A percentile compares a stretch with the other conserved stretches of the same genome.
Evolutionary conservation across 2,113 vertebrate species (phyloP).

Genomic region (Engystomops pustulosus): DNA sequence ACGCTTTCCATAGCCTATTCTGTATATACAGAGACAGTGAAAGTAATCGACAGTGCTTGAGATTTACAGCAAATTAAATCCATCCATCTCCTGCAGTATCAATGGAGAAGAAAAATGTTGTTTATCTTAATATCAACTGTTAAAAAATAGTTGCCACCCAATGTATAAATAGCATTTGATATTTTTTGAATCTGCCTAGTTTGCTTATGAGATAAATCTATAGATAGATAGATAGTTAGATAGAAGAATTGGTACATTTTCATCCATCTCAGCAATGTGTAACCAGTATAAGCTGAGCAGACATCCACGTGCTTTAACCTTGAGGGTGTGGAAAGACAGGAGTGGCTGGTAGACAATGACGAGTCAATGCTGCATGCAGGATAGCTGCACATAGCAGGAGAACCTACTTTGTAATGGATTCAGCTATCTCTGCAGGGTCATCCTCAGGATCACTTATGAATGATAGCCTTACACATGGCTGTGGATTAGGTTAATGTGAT

Average conservation of each 20-base stretch:
- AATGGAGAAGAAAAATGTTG: neutral
- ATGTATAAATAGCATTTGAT: too few species aligned
- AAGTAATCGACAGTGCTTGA: neutral
- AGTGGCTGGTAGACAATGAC: neutral
- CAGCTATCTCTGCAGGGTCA: neutral
- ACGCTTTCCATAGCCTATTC: too few species aligned
- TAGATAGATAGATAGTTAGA: neutral
- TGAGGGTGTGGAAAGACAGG: slow-evolving; percentile 29
- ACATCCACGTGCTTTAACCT: slow-evolving; percentile 53
- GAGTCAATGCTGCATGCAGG: slow-evolving; percentile 42
- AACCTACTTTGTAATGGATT: slow-evolving; percentile 15
- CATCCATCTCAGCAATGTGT: neutral
- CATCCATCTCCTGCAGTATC: neutral
- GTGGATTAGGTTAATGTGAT: slow-evolving; percentile 41
- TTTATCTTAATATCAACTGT: neutral
- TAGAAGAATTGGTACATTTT: neutral
- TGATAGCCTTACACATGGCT: neutral
- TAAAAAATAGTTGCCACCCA: neutral
- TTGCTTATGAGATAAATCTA: neutral
- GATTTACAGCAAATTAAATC: neutral
- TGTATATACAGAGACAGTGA: too few species aligned
- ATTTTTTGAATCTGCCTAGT: too few species aligned
- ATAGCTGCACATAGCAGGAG: slow-evolving; percentile 13
- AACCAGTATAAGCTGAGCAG: neutral
- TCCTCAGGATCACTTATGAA: neutral